phyloP scores from a whole-genome alignment of 2,113 vertebrate species.

The Pteruthius melanotis region DNA sequence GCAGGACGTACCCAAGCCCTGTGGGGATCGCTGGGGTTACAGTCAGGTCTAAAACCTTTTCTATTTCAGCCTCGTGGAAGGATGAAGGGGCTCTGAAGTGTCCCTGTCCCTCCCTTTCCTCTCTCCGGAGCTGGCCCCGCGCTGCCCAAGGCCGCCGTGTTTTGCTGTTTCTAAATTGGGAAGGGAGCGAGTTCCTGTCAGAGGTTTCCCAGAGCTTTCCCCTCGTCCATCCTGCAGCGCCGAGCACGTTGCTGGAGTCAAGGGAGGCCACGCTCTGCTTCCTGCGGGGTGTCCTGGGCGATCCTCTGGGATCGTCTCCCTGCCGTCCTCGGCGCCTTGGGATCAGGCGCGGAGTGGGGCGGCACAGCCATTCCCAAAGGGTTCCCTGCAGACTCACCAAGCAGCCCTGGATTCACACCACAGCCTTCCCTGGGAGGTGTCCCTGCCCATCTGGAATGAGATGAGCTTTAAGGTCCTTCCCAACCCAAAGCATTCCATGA shows the following conservation, averaged over 20 bases:
- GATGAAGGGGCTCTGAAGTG: background rate
- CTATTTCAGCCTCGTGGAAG: accelerated
- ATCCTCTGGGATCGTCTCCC: background rate
- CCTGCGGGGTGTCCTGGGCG: background rate
- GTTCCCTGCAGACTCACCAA: accelerated
- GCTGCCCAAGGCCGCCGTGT: background rate
- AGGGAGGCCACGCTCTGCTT: background rate
- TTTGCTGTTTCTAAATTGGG: background rate
- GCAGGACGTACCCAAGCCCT: background rate
- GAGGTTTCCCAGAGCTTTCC: conserved; percentile 18
- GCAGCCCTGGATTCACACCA: background rate
- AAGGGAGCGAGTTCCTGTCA: background rate
- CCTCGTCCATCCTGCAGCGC: background rate
- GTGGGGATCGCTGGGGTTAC: background rate
- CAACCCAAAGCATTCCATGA: background rate
- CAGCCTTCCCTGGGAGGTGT: background rate
- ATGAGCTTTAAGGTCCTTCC: background rate
- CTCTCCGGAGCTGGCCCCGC: background rate
- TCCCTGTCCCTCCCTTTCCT: background rate
- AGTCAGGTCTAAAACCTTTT: background rate
- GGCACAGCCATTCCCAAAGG: accelerated
- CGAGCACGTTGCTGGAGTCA: background rate
- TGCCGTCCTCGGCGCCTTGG: accelerated
- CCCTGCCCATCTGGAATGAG: background rate
- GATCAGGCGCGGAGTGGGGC: accelerated